Conservation (phyloP, 2,113 vertebrate genomes). For the Cranoglanis bouderius region DNA sequence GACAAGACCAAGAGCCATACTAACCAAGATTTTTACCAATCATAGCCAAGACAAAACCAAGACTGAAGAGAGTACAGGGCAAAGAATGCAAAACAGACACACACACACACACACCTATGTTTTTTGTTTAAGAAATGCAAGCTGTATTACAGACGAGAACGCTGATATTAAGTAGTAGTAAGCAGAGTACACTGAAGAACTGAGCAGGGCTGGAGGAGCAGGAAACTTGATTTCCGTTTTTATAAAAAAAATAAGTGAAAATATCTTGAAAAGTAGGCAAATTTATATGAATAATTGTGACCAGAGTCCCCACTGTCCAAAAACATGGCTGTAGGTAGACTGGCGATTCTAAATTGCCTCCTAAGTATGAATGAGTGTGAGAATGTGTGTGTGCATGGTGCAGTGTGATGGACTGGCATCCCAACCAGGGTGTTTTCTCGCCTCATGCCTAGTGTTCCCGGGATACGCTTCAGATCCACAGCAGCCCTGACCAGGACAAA, state of each 20-base stretch:
- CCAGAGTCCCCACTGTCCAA: background rate
- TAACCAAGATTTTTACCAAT: background rate
- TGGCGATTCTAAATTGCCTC: background rate
- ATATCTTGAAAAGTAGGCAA: background rate
- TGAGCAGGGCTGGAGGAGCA: background rate
- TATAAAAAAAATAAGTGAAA: background rate
- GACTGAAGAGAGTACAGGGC: background rate
- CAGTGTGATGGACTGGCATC: background rate
- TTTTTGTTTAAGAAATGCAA: background rate
- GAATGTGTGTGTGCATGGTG: background rate
- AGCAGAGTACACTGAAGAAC: background rate
- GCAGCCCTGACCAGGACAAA: background rate
- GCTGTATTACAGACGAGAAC: background rate
- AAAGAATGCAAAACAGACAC: background rate
- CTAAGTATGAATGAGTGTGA: background rate
- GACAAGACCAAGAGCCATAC: background rate
- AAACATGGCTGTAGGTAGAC: background rate
- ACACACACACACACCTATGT: background rate
- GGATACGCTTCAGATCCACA: background rate
- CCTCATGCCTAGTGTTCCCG: background rate
- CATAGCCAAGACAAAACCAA: background rate
- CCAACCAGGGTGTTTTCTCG: background rate
- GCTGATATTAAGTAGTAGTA: background rate
- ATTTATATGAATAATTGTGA: background rate
- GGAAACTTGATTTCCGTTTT: background rate